Percentiles rank a stretch among this genome's conserved stretches.
phyloP scores from a whole-genome alignment of 2,797 vertebrate species.

The Anguilla obscura region DNA sequence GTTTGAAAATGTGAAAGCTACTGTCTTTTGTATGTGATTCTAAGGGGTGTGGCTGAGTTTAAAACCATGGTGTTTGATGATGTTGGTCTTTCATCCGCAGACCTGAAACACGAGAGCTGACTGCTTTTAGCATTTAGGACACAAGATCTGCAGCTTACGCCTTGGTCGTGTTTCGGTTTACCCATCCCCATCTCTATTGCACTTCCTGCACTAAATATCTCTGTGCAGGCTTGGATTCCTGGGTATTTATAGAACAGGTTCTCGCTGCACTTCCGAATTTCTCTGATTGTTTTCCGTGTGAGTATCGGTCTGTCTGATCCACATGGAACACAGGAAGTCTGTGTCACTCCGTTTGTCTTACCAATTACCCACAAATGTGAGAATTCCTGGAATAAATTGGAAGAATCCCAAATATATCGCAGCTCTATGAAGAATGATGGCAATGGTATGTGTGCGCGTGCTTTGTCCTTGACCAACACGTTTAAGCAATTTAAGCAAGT shows the following conservation, averaged over 20 bases:
- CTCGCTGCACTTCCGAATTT: conserved; percentile 26
- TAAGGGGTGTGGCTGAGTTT: not conserved
- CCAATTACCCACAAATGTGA: not conserved
- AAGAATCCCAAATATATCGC: not conserved
- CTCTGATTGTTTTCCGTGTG: conserved; percentile 32
- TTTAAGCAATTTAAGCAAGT: not conserved
- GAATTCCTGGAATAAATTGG: not conserved
- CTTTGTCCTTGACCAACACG: not conserved
- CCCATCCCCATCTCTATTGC: conserved; percentile 22
- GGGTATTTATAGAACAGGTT: conserved; percentile 31
- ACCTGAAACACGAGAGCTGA: not conserved
- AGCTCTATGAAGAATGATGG: not conserved
- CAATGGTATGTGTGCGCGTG: not conserved
- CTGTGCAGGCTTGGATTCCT: conserved; percentile 6
- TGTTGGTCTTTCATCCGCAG: not conserved
- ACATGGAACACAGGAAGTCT: conserved; percentile 6
- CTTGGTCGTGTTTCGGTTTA: conserved; percentile 13
- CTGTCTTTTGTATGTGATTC: not conserved
- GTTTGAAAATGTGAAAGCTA: not conserved
- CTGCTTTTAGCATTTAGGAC: conserved; percentile 14
- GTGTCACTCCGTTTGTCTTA: conserved; percentile 17
- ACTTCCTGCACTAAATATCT: conserved; percentile 33
- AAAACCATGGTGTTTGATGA: conserved; percentile 1
- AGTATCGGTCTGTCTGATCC: conserved; percentile 19
- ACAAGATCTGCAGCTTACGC: not conserved